phyloP scores from a whole-genome alignment of 1,140 invertebrate genomes.

The Propsilocerus akamusi region DNA sequence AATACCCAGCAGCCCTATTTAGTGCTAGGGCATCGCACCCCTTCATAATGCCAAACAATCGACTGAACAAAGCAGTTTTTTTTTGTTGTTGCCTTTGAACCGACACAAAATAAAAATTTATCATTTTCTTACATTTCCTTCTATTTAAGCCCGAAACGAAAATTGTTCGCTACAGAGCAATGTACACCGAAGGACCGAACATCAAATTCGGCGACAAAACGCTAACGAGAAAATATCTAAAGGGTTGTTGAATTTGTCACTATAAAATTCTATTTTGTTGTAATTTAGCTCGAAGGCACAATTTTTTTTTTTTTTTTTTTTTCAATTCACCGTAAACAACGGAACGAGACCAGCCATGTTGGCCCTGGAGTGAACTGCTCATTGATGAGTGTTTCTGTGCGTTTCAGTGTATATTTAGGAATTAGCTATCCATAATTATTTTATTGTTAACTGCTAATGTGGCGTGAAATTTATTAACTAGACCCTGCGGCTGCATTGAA shows the following conservation, averaged over 20 bases:
- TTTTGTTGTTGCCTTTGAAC: too few relatives aligned
- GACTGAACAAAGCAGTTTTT: neutral
- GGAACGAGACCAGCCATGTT: too few relatives aligned
- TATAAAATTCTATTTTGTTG: neutral
- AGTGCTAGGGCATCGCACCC: too few relatives aligned
- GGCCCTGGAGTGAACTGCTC: too few relatives aligned
- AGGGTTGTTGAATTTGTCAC: constrained; percentile 3
- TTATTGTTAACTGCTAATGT: constrained; percentile 12
- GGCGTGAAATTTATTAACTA: constrained; percentile 11
- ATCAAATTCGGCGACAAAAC: neutral
- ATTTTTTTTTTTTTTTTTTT: too few relatives aligned
- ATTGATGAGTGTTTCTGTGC: too few relatives aligned
- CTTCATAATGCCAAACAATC: neutral
- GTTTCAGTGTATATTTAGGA: too few relatives aligned
- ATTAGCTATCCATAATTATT: constrained; percentile 9
- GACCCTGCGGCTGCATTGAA: neutral
- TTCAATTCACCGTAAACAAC: too few relatives aligned
- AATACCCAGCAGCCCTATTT: too few relatives aligned
- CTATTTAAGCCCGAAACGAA: neutral
- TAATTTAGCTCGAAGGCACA: too few relatives aligned
- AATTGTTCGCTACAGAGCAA: too few relatives aligned
- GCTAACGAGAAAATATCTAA: neutral
- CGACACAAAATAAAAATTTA: neutral
- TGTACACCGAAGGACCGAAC: neutral
- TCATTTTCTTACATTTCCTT: constrained; percentile 3